These are phyloP conservation scores for Balaenoptera acutorostrata DNA, from an alignment of 2,113 vertebrate species.

Conservation along the genomic window DNA sequence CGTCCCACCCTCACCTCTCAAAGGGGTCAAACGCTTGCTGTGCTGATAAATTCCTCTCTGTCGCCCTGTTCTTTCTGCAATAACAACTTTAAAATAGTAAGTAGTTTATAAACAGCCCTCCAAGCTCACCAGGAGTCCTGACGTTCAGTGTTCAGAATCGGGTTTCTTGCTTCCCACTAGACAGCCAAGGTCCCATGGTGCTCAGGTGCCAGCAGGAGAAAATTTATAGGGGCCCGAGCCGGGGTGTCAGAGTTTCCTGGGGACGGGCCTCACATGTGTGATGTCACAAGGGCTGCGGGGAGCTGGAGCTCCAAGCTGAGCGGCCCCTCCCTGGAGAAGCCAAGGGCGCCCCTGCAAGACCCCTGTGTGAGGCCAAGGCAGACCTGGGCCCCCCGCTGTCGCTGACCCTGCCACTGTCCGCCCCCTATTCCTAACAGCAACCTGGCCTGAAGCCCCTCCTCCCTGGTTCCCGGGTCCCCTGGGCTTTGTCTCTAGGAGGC, in stretches of 20 bases:
- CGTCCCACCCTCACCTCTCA: background rate
- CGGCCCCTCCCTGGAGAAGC: background rate
- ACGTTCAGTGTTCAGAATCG: background rate
- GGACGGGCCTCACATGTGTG: background rate
- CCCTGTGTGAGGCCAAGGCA: accelerated
- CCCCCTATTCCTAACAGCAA: accelerated
- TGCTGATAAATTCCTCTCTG: accelerated
- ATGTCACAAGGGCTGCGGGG: slow-evolving; percentile 38
- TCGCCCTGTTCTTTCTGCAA: background rate
- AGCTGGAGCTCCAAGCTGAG: accelerated
- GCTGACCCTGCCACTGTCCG: accelerated
- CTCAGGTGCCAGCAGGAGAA: background rate
- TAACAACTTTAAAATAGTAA: background rate
- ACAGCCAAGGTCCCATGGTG: background rate
- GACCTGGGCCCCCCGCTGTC: accelerated
- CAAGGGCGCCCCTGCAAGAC: accelerated
- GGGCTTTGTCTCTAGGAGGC: background rate
- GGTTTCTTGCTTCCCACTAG: background rate
- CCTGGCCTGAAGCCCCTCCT: background rate
- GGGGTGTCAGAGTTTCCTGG: background rate
- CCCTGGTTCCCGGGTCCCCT: accelerated
- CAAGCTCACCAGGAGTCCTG: background rate
- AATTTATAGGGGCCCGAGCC: background rate
- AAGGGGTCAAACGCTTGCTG: accelerated
- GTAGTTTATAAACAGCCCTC: accelerated